Percentiles rank a stretch among this genome's conserved stretches.
phyloP scores from a whole-genome alignment of 2,797 vertebrate genomes.

The Mus minutoides region DNA sequence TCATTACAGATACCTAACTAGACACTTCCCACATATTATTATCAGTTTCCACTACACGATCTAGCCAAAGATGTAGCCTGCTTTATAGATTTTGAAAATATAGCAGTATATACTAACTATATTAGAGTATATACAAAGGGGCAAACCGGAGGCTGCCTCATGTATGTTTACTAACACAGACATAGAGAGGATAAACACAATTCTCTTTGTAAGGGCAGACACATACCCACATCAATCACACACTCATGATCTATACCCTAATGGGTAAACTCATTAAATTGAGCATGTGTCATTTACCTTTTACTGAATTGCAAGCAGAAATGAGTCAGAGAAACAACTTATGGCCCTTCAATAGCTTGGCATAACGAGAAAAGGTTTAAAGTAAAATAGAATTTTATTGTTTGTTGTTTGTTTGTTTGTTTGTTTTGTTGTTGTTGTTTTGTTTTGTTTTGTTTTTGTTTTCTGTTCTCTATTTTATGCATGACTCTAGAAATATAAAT shows the following conservation, averaged over 20 bases:
- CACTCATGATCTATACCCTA: background rate
- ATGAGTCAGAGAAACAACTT: background rate
- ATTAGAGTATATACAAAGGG: background rate
- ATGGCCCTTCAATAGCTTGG: background rate
- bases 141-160: background rate
- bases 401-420: too few species aligned
- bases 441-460: too few species aligned
- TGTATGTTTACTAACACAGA: background rate
- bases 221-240: background rate
- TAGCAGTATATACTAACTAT: background rate
- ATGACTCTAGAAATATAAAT: background rate
- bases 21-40: background rate
- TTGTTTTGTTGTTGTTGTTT: too few species aligned
- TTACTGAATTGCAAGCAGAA: background rate
- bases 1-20: background rate
- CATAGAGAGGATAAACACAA: background rate
- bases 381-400: background rate
- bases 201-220: background rate
- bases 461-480: background rate
- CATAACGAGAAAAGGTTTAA: slow-evolving; percentile 2
- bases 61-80: background rate
- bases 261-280: background rate
- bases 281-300: background rate
- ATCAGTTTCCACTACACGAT: background rate
- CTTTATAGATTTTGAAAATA: background rate